Conservation (phyloP, 2,888 invertebrate genomes). For the Caenorhabditis uteleia region DNA sequence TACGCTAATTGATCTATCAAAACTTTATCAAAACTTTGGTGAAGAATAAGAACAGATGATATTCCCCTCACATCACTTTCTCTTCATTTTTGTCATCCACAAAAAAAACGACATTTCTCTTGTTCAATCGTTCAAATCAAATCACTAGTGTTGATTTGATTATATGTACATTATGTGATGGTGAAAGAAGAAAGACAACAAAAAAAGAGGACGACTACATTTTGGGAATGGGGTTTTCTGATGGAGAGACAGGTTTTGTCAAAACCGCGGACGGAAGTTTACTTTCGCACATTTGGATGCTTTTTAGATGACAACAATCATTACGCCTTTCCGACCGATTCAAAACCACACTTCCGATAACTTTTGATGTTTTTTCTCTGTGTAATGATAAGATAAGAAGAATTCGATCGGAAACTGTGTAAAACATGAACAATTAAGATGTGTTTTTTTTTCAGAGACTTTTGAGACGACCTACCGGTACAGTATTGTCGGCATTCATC, state of each 20-base stretch:
- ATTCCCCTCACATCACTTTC: no score
- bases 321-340: no score
- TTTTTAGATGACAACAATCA: no score
- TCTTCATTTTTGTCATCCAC: neutral
- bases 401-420: neutral
- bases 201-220: neutral
- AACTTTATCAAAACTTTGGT: no score
- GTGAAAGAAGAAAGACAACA: neutral
- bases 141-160: no score
- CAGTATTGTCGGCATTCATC: slow-evolving; percentile 64
- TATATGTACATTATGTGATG: no score
- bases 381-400: no score
- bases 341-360: no score
- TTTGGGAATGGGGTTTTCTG: neutral
- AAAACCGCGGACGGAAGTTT: neutral
- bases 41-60: no score
- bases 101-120: neutral
- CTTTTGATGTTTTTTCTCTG: no score
- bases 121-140: no score
- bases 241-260: neutral
- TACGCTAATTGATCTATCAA: no score
- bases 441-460: neutral
- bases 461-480: slow-evolving; percentile 46
- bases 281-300: neutral
- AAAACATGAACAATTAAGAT: neutral